A percentile compares a stretch with the other conserved stretches of the same genome.
Conservation (phyloP, 1,140 invertebrate species). For the Halyomorpha halys region DNA sequence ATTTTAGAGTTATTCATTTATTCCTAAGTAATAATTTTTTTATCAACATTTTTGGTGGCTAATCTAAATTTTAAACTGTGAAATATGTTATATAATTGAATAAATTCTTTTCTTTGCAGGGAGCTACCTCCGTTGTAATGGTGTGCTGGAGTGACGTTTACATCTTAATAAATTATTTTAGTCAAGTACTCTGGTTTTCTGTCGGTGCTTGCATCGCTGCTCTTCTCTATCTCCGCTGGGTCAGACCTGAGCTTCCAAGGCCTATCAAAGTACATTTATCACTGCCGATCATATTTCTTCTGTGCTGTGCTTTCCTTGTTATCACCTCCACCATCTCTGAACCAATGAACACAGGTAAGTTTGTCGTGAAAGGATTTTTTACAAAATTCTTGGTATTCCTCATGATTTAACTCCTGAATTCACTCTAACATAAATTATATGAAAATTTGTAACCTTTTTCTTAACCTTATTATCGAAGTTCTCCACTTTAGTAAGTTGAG, state of each 20-base stretch:
- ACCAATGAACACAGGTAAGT: slow-evolving; percentile 34
- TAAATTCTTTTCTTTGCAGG: slow-evolving; percentile 42
- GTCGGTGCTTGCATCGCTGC: slow-evolving; percentile 63
- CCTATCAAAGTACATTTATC: slow-evolving; percentile 65
- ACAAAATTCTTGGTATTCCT: neutral
- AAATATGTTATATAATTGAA: no score
- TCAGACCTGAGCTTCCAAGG: slow-evolving; percentile 57
- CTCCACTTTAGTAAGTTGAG: no score
- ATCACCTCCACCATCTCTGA: slow-evolving; percentile 40
- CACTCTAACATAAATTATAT: no score
- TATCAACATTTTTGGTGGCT: no score
- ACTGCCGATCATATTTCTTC: slow-evolving; percentile 43
- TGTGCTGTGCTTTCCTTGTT: slow-evolving; percentile 44
- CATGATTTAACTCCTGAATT: no score
- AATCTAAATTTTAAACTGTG: no score
- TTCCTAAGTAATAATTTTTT: no score
- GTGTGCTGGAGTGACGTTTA: slow-evolving; percentile 59
- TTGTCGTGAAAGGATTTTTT: neutral
- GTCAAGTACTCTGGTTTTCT: slow-evolving; percentile 68
- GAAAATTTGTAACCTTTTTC: no score
- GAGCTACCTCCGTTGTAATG: slow-evolving; percentile 59
- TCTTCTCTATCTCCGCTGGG: slow-evolving; percentile 64
- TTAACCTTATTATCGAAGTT: no score
- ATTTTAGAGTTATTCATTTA: no score
- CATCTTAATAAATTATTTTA: slow-evolving; percentile 66